These are phyloP conservation scores for Nasonia giraulti DNA, from an alignment of 1,140 invertebrate species.

Conservation along the genomic window DNA sequence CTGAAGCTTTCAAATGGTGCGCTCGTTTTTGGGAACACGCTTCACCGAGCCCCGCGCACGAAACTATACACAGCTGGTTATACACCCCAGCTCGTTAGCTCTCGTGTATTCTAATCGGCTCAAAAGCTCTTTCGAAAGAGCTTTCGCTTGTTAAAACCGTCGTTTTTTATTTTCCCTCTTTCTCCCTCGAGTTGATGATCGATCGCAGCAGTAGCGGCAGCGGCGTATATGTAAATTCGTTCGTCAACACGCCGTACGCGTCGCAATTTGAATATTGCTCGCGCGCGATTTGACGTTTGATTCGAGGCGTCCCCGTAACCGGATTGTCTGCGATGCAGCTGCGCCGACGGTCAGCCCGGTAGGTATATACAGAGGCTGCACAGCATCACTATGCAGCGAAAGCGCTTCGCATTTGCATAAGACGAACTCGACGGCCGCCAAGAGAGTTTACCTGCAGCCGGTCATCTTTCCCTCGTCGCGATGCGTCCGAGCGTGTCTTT, in stretches of 20 bases:
- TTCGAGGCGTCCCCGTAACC: slow-evolving; percentile 51
- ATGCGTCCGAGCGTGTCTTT: background rate
- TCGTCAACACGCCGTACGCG: slow-evolving; percentile 60
- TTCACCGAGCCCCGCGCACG: too few relatives aligned
- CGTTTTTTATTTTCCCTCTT: background rate
- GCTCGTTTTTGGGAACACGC: too few relatives aligned
- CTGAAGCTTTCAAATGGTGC: too few relatives aligned
- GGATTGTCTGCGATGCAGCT: background rate
- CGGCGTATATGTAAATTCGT: slow-evolving; percentile 61
- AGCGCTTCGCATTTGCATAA: slow-evolving; percentile 16
- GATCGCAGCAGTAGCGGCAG: background rate
- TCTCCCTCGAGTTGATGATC: slow-evolving; percentile 8
- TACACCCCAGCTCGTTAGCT: background rate
- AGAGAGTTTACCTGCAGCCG: background rate
- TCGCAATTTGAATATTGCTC: slow-evolving; percentile 64
- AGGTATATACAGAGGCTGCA: background rate
- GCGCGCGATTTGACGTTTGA: slow-evolving; percentile 64
- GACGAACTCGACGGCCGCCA: background rate
- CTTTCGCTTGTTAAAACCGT: background rate
- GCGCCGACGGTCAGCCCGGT: background rate
- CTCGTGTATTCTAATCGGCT: background rate
- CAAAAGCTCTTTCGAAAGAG: background rate
- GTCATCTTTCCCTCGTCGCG: background rate
- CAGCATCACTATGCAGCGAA: background rate
- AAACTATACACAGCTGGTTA: background rate